Percentiles rank a stretch among this genome's conserved stretches.
Conservation (phyloP, 2,797 vertebrate species). For the Crenichthys baileyi region DNA sequence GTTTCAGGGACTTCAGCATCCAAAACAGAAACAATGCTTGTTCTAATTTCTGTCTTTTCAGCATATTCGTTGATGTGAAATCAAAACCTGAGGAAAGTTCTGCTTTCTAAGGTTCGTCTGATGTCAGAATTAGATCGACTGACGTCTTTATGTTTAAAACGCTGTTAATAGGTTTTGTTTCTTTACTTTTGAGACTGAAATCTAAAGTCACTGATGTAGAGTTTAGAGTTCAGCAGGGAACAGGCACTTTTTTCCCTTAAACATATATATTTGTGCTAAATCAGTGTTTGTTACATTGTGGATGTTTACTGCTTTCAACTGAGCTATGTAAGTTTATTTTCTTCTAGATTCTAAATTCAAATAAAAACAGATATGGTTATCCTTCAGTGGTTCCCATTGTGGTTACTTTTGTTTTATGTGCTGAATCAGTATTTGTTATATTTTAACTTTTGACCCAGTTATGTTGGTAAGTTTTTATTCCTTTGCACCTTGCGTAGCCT, state of each 20-base stretch:
- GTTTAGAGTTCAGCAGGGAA: not conserved
- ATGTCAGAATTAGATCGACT: not conserved
- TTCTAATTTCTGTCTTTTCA: not conserved
- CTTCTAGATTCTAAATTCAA: no score
- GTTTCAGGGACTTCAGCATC: not conserved
- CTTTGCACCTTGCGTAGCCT: not conserved
- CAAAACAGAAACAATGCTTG: not conserved
- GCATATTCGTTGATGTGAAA: not conserved
- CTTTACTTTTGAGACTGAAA: not conserved
- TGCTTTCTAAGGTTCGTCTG: not conserved
- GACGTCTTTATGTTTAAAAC: not conserved
- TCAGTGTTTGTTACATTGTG: no score
- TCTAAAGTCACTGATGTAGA: not conserved
- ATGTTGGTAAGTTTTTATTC: not conserved
- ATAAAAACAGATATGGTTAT: no score
- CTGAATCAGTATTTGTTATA: not conserved
- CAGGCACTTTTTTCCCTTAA: not conserved
- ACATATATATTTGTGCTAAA: not conserved
- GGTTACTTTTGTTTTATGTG: no score
- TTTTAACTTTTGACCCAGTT: not conserved
- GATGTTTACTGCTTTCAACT: no score
- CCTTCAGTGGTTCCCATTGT: no score
- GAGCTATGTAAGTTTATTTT: no score
- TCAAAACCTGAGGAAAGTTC: not conserved
- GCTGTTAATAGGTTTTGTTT: not conserved